Evolutionary conservation across 2,888 invertebrate genomes (phyloP), one percentile per base, ranked within the genome.

Genomic region (Apamea crenata): DNA sequence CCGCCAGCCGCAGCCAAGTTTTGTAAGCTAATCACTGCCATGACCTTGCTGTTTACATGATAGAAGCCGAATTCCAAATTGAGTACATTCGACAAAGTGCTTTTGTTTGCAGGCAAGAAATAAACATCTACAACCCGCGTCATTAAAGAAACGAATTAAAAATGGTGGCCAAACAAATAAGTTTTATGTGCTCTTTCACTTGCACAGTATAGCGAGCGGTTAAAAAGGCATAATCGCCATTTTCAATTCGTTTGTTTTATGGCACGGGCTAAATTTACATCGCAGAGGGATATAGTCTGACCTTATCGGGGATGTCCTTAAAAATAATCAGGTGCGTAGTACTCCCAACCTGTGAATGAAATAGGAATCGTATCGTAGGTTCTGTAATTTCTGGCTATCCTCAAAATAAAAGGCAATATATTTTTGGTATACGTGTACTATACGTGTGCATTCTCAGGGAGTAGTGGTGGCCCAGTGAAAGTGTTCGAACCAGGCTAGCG

Each of bases 1-100:
- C n/a, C 29, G 8, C n/a, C 44, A 25, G 29, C 80, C 82, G 16
- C 50, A 68, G 61, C 61, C 67, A 74, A 74, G 67, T 81, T 66
- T 70, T 32, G 40, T 18, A 66, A 70, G 65, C 63, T 70, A 70
- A 81, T 70, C 63, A 82, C 69, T 61, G 32, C 32, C 82, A 59
- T 47, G 69, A 65, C 69, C 67, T 68, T 32, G 61, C 65, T 70
- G 44, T 69, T 47, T 75, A 67, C 16, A 61, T 40, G 36, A 3
- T 29, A 29, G 25, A 44, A 65, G 2, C 14, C 25, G 21, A 66
- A 81, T 66, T 40, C 25, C 47, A 36, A 40, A 67, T 72, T 21
- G 29, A 16, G 56, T 66, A 65, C 56, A 40, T 32, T n/a, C 21
- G 16, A 80, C 56, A 68, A 25, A 80, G 8, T 40, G 18, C 5